Percentiles rank a stretch among this genome's conserved stretches.
Conservation (phyloP, 2,113 vertebrate genomes). For the Tretioscincus oriximinensis region DNA sequence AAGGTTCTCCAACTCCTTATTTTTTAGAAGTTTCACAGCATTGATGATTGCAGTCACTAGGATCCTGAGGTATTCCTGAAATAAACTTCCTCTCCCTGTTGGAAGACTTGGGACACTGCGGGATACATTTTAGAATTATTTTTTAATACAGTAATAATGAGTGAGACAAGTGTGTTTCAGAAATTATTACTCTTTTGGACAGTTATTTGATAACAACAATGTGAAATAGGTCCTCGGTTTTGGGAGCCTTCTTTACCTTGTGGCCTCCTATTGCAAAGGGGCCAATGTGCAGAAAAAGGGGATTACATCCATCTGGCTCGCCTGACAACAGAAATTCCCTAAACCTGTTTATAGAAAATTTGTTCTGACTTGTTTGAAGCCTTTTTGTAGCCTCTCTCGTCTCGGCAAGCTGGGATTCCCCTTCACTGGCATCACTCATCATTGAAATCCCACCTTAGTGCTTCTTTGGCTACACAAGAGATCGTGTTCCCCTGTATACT, state of each 20-base stretch:
- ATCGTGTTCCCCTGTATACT: constrained; percentile 24
- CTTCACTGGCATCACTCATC: constrained; percentile 51
- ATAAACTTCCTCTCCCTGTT: background rate
- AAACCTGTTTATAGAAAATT: constrained; percentile 3
- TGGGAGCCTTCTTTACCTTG: background rate
- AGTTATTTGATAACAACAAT: background rate
- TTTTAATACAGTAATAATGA: background rate
- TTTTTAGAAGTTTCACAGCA: background rate
- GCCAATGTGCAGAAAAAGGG: background rate
- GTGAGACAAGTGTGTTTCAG: background rate
- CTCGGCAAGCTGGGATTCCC: constrained; percentile 48
- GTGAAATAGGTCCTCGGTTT: background rate
- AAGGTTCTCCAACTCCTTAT: background rate
- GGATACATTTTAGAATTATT: background rate
- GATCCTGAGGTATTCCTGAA: background rate
- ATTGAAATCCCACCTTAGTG: constrained; percentile 30
- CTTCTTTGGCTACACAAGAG: constrained; percentile 31
- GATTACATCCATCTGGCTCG: constrained; percentile 13
- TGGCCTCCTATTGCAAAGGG: constrained; percentile 12
- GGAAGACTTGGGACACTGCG: background rate
- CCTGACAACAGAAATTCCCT: constrained; percentile 31
- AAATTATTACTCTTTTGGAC: background rate
- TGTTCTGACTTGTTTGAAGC: constrained; percentile 51
- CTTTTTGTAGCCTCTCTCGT: constrained; percentile 38
- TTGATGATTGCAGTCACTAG: background rate